Evolutionary conservation across 2,113 vertebrate species (phyloP), one percentile per base, ranked within the genome.

Genomic region (Pleuronectes platessa): DNA sequence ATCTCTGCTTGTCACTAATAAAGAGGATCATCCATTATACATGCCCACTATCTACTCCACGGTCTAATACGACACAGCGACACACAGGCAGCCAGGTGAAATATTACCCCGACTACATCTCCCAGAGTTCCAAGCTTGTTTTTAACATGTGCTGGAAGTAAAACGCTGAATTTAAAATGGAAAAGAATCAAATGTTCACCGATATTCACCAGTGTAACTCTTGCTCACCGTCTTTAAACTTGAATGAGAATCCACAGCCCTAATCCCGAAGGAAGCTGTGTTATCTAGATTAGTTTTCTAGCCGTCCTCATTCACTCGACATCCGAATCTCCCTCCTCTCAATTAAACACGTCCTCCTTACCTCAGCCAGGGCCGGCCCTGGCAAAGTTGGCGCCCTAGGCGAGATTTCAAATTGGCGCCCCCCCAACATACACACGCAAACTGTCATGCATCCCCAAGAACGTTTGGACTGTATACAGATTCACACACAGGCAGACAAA

Each of bases 1-100:
- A 74, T 90, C 90, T 88, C 82, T 78, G 54, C 79, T 78, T 81
- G 84, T 92, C 84, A 26, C 78, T 82, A 83, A 88, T 88, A 90
- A 86, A 90, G 79, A 82, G 83, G 45, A 65, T 74, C 56, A 90
- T 92, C 75, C 79, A 93, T 93, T 92, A 92, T 89, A 89, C 87
- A 90, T 91, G 80, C 62, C 51, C 74, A 73, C 71, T 68, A 86
- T 85, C 86, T 62, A 68, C 82, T 79, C 54, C 0, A 23, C 55
- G 42, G 75, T 78, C 68, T 84, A 61, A 86, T 72, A 68, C 75
- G 40, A 69, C 73, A 68, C 27, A 8, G 74, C 76, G 86, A 86
- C 63, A 61, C 76, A 83, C 75, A 79, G 58, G 27, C n/a, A 20
- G 62, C 26, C 71, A 60, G 70, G 67, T 85, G 79, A 81, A 88